Conservation (phyloP, 2,113 vertebrate genomes). For the Chaetodon trifascialis region DNA sequence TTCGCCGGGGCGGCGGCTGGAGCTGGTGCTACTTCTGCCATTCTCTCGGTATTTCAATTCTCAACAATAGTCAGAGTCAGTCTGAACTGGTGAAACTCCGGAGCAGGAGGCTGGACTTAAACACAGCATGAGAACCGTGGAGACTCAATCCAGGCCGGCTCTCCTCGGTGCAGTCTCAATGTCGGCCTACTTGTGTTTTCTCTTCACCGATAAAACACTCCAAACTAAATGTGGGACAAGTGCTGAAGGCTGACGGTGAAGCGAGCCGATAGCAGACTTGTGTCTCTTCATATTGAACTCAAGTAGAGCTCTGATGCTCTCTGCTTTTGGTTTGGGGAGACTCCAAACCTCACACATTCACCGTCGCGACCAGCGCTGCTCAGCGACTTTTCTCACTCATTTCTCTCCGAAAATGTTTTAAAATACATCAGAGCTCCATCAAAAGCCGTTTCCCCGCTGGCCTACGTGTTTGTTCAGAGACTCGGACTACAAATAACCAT, state of each 20-base stretch:
- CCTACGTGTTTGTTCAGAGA: not conserved
- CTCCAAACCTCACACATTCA: conserved; percentile 16
- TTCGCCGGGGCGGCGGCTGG: conserved; percentile 27
- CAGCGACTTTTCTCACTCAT: conserved; percentile 12
- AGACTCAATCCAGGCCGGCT: conserved; percentile 23
- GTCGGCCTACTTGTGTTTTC: conserved; percentile 43
- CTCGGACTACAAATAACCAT: not conserved
- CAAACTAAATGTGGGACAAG: not conserved
- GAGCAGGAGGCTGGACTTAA: not conserved
- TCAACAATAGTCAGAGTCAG: too few species aligned
- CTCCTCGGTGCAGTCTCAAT: not conserved
- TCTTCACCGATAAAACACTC: not conserved
- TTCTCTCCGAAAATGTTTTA: conserved; percentile 3
- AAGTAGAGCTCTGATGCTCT: not conserved
- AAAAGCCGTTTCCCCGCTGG: not conserved
- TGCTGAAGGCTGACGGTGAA: not conserved
- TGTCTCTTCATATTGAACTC: not conserved
- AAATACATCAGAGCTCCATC: not conserved
- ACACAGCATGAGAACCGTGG: conserved; percentile 22
- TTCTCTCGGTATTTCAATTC: not conserved
- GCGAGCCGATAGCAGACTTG: not conserved
- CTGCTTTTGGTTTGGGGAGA: not conserved
- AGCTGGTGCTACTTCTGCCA: conserved; percentile 55
- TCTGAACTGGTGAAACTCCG: rapidly evolving
- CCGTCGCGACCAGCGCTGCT: not conserved